Evolutionary conservation across 2,888 invertebrate genomes (phyloP).

Genomic region (Lycocerus yunnanus): DNA sequence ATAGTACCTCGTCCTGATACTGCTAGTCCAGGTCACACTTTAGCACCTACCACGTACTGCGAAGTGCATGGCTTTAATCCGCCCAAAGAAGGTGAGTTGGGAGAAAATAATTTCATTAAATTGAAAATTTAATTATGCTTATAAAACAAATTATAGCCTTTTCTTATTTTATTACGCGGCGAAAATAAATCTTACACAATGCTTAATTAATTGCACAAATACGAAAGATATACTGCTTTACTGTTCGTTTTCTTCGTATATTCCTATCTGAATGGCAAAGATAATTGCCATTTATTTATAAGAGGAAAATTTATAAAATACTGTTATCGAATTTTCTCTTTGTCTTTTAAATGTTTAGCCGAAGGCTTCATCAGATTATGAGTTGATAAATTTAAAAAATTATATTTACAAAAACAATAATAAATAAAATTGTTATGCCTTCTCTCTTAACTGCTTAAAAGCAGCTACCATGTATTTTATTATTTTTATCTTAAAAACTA

Average conservation of each 20-base stretch:
- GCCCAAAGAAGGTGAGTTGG: constrained; percentile 60
- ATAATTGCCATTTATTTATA: constrained; percentile 10
- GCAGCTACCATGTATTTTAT: background rate
- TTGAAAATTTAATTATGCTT: constrained; percentile 13
- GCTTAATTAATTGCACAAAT: constrained; percentile 18
- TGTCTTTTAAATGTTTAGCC: background rate
- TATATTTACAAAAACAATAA: background rate
- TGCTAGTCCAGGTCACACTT: constrained; percentile 44
- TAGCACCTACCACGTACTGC: constrained; percentile 60
- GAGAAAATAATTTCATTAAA: constrained; percentile 6
- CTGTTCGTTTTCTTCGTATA: constrained; percentile 2
- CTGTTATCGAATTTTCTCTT: background rate
- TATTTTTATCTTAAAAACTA: background rate
- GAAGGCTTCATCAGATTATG: background rate
- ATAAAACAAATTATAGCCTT: constrained; percentile 6
- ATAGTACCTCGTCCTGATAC: constrained; percentile 44
- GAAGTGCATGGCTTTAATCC: constrained; percentile 64
- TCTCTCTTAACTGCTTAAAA: background rate
- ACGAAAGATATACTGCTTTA: constrained; percentile 12
- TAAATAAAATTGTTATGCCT: background rate
- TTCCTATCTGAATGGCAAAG: constrained; percentile 1
- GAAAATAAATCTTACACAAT: constrained; percentile 14
- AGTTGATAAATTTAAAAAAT: background rate
- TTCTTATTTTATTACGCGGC: constrained; percentile 7
- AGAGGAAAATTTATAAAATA: background rate